These are phyloP conservation scores for Amphipyra tragopoginis DNA, from an alignment of 2,888 invertebrate species.

Conservation along the genomic window DNA sequence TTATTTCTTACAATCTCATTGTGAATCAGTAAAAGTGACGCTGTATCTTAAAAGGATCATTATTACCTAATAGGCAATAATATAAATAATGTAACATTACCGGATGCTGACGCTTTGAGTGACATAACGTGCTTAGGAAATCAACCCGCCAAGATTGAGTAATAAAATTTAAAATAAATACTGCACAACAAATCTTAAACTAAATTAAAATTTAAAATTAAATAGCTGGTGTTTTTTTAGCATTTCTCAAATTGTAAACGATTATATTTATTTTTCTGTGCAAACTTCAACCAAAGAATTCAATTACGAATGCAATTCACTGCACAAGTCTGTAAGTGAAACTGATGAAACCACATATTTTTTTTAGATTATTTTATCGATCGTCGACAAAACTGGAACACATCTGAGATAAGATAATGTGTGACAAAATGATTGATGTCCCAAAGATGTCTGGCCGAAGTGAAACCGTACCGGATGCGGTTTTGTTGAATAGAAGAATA, in stretches of 20 bases:
- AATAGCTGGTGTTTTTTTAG: background rate
- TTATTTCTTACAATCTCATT: slow-evolving; percentile 46
- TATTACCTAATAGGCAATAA: slow-evolving; percentile 59
- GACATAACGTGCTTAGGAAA: slow-evolving; percentile 51
- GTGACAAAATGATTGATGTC: slow-evolving; percentile 47
- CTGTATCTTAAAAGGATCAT: slow-evolving; percentile 67
- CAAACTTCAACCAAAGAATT: no score
- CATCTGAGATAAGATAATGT: slow-evolving; percentile 51
- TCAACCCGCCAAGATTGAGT: slow-evolving; percentile 27
- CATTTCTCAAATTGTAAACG: background rate
- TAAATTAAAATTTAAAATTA: slow-evolving; percentile 5
- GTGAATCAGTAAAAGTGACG: slow-evolving; percentile 54
- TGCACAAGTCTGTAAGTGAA: background rate
- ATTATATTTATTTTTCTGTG: slow-evolving; percentile 3
- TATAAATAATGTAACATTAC: slow-evolving; percentile 57
- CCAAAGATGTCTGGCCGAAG: slow-evolving; percentile 14
- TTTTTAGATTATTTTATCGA: slow-evolving; percentile 25
- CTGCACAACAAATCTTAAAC: slow-evolving; percentile 18
- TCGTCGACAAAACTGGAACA: slow-evolving; percentile 32
- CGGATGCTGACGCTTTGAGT: slow-evolving; percentile 49
- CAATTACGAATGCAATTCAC: background rate
- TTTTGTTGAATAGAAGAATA: slow-evolving; percentile 26
- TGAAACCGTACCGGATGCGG: slow-evolving; percentile 35
- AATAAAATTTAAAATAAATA: slow-evolving; percentile 36
- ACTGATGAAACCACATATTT: slow-evolving; percentile 9